Percentiles rank a stretch among this genome's conserved stretches.
Conservation (phyloP, 1,140 invertebrate species). For the Acromyrmex echinatior region DNA sequence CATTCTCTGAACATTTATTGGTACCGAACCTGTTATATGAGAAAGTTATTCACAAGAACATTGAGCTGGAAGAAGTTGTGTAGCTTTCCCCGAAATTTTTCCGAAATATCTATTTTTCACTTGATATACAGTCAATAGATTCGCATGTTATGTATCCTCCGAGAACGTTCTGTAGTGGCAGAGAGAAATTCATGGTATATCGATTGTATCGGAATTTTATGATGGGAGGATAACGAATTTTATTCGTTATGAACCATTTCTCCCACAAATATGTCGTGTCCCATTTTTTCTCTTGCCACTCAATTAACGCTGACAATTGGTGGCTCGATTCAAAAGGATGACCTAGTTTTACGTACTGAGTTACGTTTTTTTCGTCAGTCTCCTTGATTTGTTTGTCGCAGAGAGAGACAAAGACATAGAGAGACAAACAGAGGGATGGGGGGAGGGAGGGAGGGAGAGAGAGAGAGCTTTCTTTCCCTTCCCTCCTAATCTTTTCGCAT, state of each 20-base stretch:
- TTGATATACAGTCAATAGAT: not conserved
- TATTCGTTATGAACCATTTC: slow-evolving; percentile 41
- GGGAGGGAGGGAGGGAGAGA: not conserved
- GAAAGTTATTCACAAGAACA: not conserved
- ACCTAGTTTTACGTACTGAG: slow-evolving; percentile 62
- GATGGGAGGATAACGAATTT: slow-evolving; percentile 38
- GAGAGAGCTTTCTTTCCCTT: not conserved
- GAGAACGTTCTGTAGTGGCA: not conserved
- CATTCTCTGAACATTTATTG: slow-evolving; percentile 9
- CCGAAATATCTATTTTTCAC: not conserved
- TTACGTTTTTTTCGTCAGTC: slow-evolving; percentile 39
- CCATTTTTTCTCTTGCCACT: slow-evolving; percentile 48
- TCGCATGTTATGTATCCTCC: slow-evolving; percentile 5
- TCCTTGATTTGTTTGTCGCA: not conserved
- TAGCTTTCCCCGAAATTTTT: slow-evolving; percentile 2
- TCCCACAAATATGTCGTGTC: slow-evolving; percentile 32
- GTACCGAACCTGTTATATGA: slow-evolving; percentile 7
- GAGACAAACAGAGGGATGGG: not conserved
- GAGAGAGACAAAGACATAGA: not conserved
- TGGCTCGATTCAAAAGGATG: slow-evolving; percentile 59
- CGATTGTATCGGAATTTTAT: slow-evolving; percentile 17
- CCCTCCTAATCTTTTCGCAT: not conserved
- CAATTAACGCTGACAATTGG: slow-evolving; percentile 64
- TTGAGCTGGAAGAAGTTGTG: not conserved
- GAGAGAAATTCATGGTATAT: slow-evolving; percentile 31